A percentile compares a stretch with the other conserved stretches of the same genome.
These are phyloP conservation scores for Dynastes grantii DNA, from an alignment of 2,888 invertebrate genomes.

Conservation along the genomic window DNA sequence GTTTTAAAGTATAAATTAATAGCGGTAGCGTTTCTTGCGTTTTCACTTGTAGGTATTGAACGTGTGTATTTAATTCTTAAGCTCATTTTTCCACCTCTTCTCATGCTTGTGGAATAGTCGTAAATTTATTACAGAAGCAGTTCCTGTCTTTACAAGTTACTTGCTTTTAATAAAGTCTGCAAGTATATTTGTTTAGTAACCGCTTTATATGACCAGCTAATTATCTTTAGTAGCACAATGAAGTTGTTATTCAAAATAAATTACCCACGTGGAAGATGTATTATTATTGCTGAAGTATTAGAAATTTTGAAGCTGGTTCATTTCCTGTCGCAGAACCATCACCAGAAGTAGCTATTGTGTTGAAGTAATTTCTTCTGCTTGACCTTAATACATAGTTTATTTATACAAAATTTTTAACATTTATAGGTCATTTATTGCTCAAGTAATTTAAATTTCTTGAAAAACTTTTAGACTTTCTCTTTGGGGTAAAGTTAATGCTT, in stretches of 20 bases:
- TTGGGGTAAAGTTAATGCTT: not conserved
- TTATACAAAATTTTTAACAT: not conserved
- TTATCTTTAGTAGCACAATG: not conserved
- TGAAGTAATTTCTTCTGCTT: not conserved
- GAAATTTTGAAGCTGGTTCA: not conserved
- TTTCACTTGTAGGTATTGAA: not conserved
- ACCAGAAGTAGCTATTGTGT: not conserved
- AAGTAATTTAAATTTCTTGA: not conserved
- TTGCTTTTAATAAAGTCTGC: not conserved
- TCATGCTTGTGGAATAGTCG: not conserved
- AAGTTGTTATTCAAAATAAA: not conserved
- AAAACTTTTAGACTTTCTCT: not conserved
- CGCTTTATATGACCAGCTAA: not conserved
- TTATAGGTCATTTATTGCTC: not conserved
- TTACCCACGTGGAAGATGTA: not conserved
- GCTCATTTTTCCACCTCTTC: not conserved
- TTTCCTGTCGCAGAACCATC: not conserved
- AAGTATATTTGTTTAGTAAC: not conserved
- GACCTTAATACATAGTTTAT: not conserved
- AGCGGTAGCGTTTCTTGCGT: not conserved
- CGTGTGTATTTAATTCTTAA: not conserved
- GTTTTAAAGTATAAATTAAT: conserved; percentile 9
- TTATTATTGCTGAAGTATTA: not conserved
- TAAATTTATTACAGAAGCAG: not conserved
- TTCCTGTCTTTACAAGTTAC: not conserved